Conservation (phyloP, 2,888 invertebrate genomes). For the Andrena trimmerana region DNA sequence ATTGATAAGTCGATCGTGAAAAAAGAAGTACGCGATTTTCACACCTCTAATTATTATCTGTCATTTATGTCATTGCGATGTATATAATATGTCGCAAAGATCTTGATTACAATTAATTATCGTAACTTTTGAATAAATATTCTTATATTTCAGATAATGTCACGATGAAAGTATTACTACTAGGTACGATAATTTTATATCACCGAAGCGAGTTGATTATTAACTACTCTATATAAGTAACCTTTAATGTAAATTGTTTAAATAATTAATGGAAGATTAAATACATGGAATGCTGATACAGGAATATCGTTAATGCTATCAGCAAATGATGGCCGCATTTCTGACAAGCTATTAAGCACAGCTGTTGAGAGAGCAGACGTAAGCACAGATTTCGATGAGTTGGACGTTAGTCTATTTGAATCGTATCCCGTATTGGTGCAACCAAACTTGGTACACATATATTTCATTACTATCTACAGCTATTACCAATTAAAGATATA, state of each 20-base stretch:
- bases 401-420: conserved; percentile 18
- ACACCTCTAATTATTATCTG: background rate
- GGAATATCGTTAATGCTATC: conserved; percentile 22
- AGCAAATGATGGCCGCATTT: background rate
- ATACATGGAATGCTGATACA: background rate
- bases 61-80: background rate
- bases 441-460: conserved; percentile 37
- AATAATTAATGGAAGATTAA: background rate
- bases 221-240: background rate
- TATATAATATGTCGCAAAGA: background rate
- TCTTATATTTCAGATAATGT: background rate
- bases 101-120: background rate
- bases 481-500: background rate
- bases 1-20: no score
- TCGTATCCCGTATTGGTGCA: conserved; percentile 40
- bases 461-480: background rate
- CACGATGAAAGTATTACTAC: conserved; percentile 27
- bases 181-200: conserved; percentile 4
- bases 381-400: conserved; percentile 21
- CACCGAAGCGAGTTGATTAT: background rate
- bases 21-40: background rate
- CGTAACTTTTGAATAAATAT: background rate
- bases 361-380: background rate
- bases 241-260: background rate
- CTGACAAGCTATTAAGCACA: background rate